These are phyloP conservation scores for Microplitis mediator DNA, from an alignment of 1,140 invertebrate species.

Conservation along the genomic window DNA sequence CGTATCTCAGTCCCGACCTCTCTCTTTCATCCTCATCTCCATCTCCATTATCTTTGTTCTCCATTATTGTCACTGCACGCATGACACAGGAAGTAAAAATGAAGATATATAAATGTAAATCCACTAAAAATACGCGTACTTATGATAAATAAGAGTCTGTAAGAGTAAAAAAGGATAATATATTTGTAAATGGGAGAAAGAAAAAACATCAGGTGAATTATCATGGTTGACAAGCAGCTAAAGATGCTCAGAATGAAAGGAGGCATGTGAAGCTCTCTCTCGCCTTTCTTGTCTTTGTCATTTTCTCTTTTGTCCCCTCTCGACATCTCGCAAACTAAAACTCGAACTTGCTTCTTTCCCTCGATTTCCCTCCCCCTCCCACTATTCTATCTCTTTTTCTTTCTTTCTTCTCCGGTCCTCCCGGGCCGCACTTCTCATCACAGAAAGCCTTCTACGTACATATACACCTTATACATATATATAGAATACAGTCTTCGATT, in stretches of 20 bases:
- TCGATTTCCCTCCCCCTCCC: conserved; percentile 28
- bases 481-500: conserved; percentile 24
- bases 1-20: neutral
- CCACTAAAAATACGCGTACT: too few relatives aligned
- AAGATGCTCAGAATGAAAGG: neutral
- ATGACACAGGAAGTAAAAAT: conserved; percentile 23
- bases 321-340: neutral
- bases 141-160: too few relatives aligned
- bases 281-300: conserved; percentile 47
- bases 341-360: conserved; percentile 21
- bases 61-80: neutral
- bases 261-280: conserved; percentile 20
- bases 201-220: neutral
- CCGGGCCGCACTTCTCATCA: conserved; percentile 18
- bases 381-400: conserved; percentile 18
- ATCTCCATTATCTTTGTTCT: conserved; percentile 19
- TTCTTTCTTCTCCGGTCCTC: conserved; percentile 19
- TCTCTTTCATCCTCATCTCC: conserved; percentile 21
- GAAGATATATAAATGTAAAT: neutral
- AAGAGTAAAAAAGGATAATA: neutral
- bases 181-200: neutral
- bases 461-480: neutral
- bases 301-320: conserved; percentile 54
- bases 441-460: conserved; percentile 22
- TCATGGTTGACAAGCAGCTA: conserved; percentile 14